phyloP scores from a whole-genome alignment of 2,113 vertebrate species.

The Brachypteracias leptosomus region DNA sequence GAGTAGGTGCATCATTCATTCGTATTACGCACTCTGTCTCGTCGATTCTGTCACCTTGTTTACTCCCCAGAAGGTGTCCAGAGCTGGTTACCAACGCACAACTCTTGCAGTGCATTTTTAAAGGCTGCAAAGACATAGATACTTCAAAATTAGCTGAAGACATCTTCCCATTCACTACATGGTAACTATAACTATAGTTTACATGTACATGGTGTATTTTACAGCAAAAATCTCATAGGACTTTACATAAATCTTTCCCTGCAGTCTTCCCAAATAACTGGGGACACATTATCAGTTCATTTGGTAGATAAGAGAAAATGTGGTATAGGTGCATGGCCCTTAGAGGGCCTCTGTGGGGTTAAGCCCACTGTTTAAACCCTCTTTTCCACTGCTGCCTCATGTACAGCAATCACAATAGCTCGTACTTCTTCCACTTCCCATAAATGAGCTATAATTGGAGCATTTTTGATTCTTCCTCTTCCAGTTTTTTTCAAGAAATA shows the following conservation, averaged over 20 bases:
- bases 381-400: not conserved
- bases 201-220: accelerated
- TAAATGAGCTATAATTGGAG: not conserved
- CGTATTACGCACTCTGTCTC: constrained; percentile 91
- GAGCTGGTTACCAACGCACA: constrained; percentile 96
- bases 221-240: not conserved
- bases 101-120: constrained; percentile 90
- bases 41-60: constrained; percentile 86
- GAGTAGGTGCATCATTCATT: constrained; percentile 94
- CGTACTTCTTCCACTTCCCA: not conserved
- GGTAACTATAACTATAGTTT: not conserved
- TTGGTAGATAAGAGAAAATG: not conserved
- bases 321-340: not conserved
- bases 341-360: not conserved
- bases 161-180: not conserved
- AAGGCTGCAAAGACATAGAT: constrained; percentile 77
- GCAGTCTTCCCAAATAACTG: not conserved
- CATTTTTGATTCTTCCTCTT: not conserved
- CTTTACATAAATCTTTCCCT: not conserved
- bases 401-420: not conserved
- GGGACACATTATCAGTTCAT: not conserved
- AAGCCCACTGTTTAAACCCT: not conserved
- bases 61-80: constrained; percentile 86
- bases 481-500: not conserved
- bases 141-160: not conserved